Base-by-base conservation (phyloP, 1,140 invertebrate species). In the Drosophila miranda region DNA sequence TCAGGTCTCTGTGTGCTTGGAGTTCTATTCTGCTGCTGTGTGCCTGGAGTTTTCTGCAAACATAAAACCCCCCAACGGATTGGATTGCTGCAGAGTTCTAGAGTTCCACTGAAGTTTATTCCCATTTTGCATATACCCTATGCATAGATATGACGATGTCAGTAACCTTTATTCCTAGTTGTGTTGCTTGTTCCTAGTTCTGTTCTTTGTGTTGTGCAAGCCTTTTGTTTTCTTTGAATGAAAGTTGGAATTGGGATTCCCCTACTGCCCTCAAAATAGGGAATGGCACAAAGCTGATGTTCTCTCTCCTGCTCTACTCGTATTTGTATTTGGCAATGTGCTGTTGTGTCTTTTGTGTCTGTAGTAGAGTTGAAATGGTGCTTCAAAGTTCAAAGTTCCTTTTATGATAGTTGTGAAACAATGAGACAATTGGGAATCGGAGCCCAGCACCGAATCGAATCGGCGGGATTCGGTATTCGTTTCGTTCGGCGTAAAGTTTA, bases 181-280 rank as follows among this genome's bases (percentile, higher is more conserved):
- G 3, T 26, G 4, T 13, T 49, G 28, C 14, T 53, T 8, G 11
- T 9, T 54, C 50, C 48, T 52, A 45, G 61, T 67, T 66, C 67
- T 68, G 38, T 68, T 56, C 62, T 68, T 56, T 68, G 64, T 68
- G 67, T 49, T 54, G 61, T 41, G 63, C 28, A 66, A n/a, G 48
- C 23, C 30, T 34, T 55, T 68, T 68, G 62, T 68, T 68, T 68
- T 55, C 48, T 67, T 14, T 34, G 62, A 68, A 68, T 68, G 62
- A 68, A 68, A 68, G 64, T 55, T 68, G 26, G 26, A 38, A 34
- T 48, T 55, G 64, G 23, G 23, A 63, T 42, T 67, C 62, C 16
- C n/a, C 44, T 41, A 41, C 62, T 66, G 64, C 49, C 64, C 64
- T 55, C 23, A 30, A 68, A 66, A n/a, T 19, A 44, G 30, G 30